A percentile compares a stretch with the other conserved stretches of the same genome.
Conservation (phyloP, 1,140 invertebrate genomes). For the Mylabris phalerata region DNA sequence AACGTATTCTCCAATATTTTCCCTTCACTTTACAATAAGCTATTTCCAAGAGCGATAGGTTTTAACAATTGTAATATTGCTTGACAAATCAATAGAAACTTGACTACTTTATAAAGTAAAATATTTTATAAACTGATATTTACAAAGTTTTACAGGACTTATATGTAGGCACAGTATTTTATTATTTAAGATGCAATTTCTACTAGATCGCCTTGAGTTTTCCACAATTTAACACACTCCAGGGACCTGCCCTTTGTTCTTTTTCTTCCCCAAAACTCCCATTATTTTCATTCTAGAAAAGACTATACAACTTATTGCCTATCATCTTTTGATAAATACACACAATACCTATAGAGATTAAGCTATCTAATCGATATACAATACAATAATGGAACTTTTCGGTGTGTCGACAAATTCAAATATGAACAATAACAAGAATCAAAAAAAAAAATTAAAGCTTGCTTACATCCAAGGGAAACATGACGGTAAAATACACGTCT, state of each 20-base stretch:
- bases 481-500: constrained; percentile 30
- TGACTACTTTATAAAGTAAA: constrained; percentile 6
- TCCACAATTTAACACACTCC: background rate
- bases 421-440: constrained; percentile 5
- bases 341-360: too few species aligned
- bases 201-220: too few species aligned
- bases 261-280: too few species aligned
- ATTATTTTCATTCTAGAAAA: too few species aligned
- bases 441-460: too few species aligned
- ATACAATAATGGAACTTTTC: constrained; percentile 12
- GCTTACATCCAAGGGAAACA: constrained; percentile 36
- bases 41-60: background rate
- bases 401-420: constrained; percentile 6
- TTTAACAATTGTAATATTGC: constrained; percentile 22
- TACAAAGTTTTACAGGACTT: constrained; percentile 17
- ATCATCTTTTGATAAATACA: background rate
- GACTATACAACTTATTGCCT: constrained; percentile 1
- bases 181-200: background rate
- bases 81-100: constrained; percentile 17
- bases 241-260: background rate
- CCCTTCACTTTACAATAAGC: too few species aligned
- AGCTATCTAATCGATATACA: background rate
- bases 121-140: constrained; percentile 9
- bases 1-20: background rate
- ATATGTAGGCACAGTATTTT: constrained; percentile 22